Evolutionary conservation across 2,113 vertebrate genomes (phyloP).

Genomic region (Nothocercus julius): DNA sequence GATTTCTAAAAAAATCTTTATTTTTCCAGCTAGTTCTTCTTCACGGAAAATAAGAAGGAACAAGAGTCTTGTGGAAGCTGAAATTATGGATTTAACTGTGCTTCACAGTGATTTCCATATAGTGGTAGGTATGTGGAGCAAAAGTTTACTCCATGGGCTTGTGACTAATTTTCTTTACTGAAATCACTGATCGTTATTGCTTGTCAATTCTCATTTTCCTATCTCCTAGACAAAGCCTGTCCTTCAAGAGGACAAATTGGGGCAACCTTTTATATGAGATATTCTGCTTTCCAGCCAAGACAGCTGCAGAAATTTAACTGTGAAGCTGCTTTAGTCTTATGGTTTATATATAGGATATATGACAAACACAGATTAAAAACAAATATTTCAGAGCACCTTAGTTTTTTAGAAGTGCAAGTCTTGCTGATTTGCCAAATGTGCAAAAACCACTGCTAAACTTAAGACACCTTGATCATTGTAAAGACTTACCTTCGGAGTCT

Average conservation of each 20-base stretch:
- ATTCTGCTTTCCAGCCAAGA: neutral
- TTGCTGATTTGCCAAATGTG: neutral
- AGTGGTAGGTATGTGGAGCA: neutral
- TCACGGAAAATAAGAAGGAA: neutral
- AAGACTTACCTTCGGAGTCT: neutral
- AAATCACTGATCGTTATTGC: neutral
- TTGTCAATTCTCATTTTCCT: neutral
- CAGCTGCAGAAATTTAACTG: neutral
- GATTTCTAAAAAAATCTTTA: neutral
- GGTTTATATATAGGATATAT: neutral
- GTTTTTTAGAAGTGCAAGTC: neutral
- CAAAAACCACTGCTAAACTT: neutral
- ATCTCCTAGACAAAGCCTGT: neutral
- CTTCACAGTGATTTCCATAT: accelerated
- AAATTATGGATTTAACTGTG: neutral
- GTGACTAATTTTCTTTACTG: neutral
- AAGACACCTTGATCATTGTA: neutral
- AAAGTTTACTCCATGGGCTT: accelerated
- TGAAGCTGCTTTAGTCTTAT: neutral
- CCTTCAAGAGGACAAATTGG: neutral
- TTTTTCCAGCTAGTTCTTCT: neutral
- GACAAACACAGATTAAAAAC: neutral
- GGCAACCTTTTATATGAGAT: neutral
- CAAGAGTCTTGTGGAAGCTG: neutral
- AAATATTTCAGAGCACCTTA: neutral